phyloP scores from a whole-genome alignment of 2,797 vertebrate genomes.

The Aythya fuligula region DNA sequence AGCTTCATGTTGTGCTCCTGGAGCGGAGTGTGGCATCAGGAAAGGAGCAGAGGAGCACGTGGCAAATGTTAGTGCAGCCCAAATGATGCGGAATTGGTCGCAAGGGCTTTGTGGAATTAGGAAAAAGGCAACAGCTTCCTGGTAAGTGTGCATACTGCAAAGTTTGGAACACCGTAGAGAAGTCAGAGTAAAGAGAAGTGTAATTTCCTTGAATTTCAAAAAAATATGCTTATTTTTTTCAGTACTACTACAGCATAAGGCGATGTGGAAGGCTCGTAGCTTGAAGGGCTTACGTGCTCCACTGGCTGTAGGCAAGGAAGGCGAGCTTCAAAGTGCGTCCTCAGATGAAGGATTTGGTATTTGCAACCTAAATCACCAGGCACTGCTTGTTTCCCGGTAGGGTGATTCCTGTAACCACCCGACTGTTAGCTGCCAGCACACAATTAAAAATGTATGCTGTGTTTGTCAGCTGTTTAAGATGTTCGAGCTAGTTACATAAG shows the following conservation, averaged over 20 bases:
- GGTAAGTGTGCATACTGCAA: not conserved
- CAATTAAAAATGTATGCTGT: conserved; percentile 47
- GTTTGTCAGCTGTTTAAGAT: conserved; percentile 47
- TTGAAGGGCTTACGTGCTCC: not conserved
- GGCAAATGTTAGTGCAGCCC: not conserved
- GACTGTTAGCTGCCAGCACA: not conserved
- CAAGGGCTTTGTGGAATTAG: not conserved
- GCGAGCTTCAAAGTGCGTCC: not conserved
- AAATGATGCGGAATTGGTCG: fast-evolving
- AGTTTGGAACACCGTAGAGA: not conserved
- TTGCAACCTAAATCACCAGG: not conserved
- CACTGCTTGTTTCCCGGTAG: not conserved
- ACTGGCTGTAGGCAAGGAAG: not conserved
- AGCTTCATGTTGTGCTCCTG: not conserved
- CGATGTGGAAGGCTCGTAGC: not conserved
- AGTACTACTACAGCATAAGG: not conserved
- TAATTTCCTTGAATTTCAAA: not conserved
- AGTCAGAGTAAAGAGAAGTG: not conserved
- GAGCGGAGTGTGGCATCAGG: not conserved
- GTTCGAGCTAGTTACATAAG: conserved; percentile 35
- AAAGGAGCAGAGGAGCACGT: not conserved
- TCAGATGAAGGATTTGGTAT: not conserved
- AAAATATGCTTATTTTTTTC: not conserved
- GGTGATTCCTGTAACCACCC: conserved; percentile 36
- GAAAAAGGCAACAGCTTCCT: not conserved